Base-by-base conservation (phyloP, 2,888 invertebrate genomes). In the Agrochola litura region DNA sequence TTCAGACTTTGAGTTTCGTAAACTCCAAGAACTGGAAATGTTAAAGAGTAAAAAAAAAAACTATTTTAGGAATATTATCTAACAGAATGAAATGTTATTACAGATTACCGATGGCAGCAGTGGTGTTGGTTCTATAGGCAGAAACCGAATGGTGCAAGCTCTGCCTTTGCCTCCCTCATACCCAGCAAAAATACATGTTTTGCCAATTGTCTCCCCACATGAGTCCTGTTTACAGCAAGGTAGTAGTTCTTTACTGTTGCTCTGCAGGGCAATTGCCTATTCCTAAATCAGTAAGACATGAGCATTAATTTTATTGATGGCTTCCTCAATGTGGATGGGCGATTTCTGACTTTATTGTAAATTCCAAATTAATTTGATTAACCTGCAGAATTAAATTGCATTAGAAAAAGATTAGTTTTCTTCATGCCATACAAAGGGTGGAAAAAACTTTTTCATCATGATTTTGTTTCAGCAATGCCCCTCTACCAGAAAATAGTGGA, bases 401-500 rank as follows among this genome's bases (percentile, higher is more conserved):
- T n/a, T 6, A 25, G 22, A 22, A 60, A 63, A 43, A n/a, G 1
- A 25, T 16, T 14, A 6, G 1, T 30, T n/a, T 66, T 30, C 25
- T 66, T 66, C 19, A 49, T n/a, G n/a, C 16, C 10, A n/a, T 43
- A 6, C 9, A 16, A 22, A 66, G 16, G 12, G 30, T 69, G 16
- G 12, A 19, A n/a, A 70, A n/a, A 37, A 8, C 19, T 41, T 19
- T 70, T 72, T 41, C n/a, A 41, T 4, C 0, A n/a, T 25, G 6
- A 60, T 10, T 80, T 56, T 65, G 54, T 88, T 93, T 87, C 93
- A 95, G 97, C 98, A 30, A 96, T 98, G 93, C 97, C 98, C 12
- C 93, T 98, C 12, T 98, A 98, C 93, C 98, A 99, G 92, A 97
- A 98, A 92, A 96, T 99, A 60, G 97, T 99, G 63, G 98, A 99